phyloP scores from a whole-genome alignment of 2,797 vertebrate genomes.

The Cheirogaleus major region DNA sequence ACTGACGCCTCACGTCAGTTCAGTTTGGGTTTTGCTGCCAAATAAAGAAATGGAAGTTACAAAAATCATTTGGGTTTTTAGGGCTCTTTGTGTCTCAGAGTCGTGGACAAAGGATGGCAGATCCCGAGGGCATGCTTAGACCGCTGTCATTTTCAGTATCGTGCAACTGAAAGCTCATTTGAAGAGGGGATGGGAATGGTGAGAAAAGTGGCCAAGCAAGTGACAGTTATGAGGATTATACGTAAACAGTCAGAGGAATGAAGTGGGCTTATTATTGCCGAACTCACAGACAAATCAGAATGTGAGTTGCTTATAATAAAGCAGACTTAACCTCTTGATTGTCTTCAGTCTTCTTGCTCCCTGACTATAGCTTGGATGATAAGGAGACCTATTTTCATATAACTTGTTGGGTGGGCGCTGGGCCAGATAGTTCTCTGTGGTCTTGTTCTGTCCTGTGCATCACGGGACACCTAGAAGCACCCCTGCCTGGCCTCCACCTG shows the following conservation, averaged over 20 bases:
- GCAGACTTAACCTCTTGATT: not conserved
- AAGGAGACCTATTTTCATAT: not conserved
- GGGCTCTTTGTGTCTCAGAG: not conserved
- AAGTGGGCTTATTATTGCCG: no score
- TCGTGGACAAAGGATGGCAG: not conserved
- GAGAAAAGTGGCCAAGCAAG: not conserved
- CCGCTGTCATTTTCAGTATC: not conserved
- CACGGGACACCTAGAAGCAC: fast-evolving
- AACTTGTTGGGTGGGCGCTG: not conserved
- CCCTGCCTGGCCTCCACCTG: not conserved
- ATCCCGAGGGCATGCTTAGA: fast-evolving
- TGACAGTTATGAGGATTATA: not conserved
- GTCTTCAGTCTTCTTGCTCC: not conserved
- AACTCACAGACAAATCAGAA: not conserved
- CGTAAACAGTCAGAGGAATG: not conserved
- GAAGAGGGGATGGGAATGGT: not conserved
- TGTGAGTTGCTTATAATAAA: not conserved
- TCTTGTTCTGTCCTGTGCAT: fast-evolving
- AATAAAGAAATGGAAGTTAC: not conserved
- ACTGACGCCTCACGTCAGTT: not conserved
- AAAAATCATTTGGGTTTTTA: not conserved
- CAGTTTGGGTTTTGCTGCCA: not conserved
- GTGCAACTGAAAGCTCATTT: not conserved
- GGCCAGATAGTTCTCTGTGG: no score
- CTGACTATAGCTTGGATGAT: not conserved